A percentile compares a stretch with the other conserved stretches of the same genome.
These are phyloP conservation scores for Lagocephalus sceleratus DNA, from an alignment of 2,797 vertebrate genomes.

Conservation along the genomic window DNA sequence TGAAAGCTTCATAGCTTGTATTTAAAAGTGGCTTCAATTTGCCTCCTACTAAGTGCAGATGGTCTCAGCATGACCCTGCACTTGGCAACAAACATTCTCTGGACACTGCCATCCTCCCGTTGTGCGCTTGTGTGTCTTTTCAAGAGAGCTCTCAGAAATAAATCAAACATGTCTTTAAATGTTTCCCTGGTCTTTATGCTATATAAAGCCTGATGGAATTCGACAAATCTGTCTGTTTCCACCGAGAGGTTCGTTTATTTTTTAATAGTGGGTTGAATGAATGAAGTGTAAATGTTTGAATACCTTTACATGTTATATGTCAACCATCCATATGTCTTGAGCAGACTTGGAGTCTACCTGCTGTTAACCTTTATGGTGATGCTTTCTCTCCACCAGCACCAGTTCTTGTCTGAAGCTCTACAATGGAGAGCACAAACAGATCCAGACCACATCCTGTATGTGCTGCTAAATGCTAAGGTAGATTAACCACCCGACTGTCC, in stretches of 20 bases:
- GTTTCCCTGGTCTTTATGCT: constrained; percentile 2
- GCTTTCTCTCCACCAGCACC: constrained; percentile 79
- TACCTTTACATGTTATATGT: constrained; percentile 19
- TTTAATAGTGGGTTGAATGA: constrained; percentile 12
- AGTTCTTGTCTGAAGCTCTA: constrained; percentile 93
- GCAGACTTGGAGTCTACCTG: not conserved
- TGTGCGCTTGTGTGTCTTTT: constrained; percentile 19
- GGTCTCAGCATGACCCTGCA: constrained; percentile 41
- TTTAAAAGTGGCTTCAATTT: constrained; percentile 28
- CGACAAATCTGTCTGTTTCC: constrained; percentile 13
- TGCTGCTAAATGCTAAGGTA: constrained; percentile 95
- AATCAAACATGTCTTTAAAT: constrained; percentile 4
- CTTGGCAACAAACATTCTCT: constrained; percentile 24
- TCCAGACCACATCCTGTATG: constrained; percentile 92
- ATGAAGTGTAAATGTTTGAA: constrained; percentile 6
- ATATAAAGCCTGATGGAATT: constrained; percentile 16
- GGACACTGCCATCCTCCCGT: constrained; percentile 10
- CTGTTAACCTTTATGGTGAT: constrained; percentile 10
- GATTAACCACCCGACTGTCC: constrained; percentile 3
- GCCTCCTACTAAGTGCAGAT: constrained; percentile 35
- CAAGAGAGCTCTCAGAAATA: constrained; percentile 17
- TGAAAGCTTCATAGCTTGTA: constrained; percentile 13
- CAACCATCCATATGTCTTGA: not conserved
- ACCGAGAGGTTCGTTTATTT: constrained; percentile 3
- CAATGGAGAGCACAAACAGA: constrained; percentile 94